These are phyloP conservation scores for Aegithalos caudatus DNA, from an alignment of 2,113 vertebrate species.

Conservation along the genomic window DNA sequence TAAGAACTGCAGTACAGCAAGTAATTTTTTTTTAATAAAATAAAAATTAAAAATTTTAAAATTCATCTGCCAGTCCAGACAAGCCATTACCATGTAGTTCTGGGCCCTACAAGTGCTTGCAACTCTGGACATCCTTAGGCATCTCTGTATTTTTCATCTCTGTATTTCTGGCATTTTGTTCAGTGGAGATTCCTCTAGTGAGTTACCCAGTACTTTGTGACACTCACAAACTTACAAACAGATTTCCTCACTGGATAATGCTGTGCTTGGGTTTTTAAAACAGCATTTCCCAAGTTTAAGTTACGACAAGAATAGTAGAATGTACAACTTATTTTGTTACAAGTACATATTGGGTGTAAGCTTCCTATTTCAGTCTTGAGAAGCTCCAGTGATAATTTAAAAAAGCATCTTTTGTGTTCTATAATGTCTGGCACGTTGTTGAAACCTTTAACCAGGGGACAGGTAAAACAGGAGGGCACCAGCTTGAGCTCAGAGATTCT, in stretches of 20 bases:
- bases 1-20: neutral
- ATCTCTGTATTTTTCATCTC: neutral
- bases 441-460: neutral
- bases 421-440: rapidly evolving
- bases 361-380: neutral
- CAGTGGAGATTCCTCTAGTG: rapidly evolving
- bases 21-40: too few species aligned
- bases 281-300: neutral
- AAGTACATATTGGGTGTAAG: neutral
- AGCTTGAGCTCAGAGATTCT: neutral
- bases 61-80: neutral
- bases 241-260: neutral
- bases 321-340: neutral
- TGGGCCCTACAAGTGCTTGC: neutral
- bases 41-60: too few species aligned
- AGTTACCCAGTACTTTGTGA: too few species aligned
- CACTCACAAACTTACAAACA: neutral
- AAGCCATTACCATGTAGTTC: neutral
- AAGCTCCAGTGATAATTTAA: neutral
- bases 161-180: neutral
- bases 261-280: neutral
- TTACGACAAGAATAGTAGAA: neutral
- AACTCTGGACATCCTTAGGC: neutral
- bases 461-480: neutral
- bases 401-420: neutral